Base-by-base conservation (phyloP, 2,888 invertebrate genomes). In the Linnaemya vulpina region DNA sequence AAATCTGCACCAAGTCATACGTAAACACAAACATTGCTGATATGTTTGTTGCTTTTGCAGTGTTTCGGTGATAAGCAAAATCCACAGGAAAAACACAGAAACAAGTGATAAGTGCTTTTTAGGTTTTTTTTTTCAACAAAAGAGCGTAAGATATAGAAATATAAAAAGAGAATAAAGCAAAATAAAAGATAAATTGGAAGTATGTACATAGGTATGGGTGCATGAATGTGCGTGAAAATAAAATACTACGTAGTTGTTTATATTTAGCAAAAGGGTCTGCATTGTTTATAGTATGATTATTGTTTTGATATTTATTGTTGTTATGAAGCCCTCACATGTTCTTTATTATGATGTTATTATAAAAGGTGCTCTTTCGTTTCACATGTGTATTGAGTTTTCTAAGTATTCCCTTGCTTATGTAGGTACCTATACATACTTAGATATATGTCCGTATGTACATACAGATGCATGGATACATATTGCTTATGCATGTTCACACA, bases 211-310 rank as follows among this genome's bases (percentile, higher is more conserved):
- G 13, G 1, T 55, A 25, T 55, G n/a, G n/a, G n/a, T n/a, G n/a
- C n/a, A 3, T 55, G 25, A 7, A 13, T 67, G 51, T 15, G 2
- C 17, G 20, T 74, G 49, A 10, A 71, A 75, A 11, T 30, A 49
- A 46, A 63, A 46, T 68, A 81, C 84, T 85, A 85, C 84, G 84
- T 85, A 74, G 84, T 81, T 62, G 49, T 35, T 51, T 74, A 49
- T 17, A 38, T 62, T 70, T 63, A 78, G 63, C 51, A 51, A 68
- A 11, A 65, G 63, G 49, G 68, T 55, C 40, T 62, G 58, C 46
- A 38, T 62, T 46, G 35, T 76, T 83, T 60, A 46, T 73, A 75
- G 49, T 81, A 22, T 55, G 43, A 55, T 70, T 71, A 63, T 70
- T 35, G 22, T 3, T 25, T 15, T 38, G n/a, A 10, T 62, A 70